Evolutionary conservation across 2,113 vertebrate genomes (phyloP).

Genomic region (Chaenogobius annularis): DNA sequence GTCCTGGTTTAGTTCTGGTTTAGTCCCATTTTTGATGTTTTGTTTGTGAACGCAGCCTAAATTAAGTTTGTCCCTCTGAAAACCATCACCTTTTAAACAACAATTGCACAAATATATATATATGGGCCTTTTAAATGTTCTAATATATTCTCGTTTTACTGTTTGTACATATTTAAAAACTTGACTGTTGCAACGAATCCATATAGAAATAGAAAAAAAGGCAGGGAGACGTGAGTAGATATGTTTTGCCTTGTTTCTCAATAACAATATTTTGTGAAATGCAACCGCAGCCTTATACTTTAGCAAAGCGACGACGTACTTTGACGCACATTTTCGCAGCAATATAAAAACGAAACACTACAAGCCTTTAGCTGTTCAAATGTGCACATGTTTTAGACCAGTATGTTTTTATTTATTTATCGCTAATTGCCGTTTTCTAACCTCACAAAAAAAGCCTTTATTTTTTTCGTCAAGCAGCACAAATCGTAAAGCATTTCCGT

Average conservation of each 20-base stretch:
- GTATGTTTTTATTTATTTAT: not conserved
- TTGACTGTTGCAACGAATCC: not conserved
- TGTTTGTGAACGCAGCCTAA: not conserved
- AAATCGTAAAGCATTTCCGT: not conserved
- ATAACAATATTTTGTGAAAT: slow-evolving; percentile 15
- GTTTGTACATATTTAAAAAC: not conserved
- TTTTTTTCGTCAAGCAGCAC: not conserved
- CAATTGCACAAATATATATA: not conserved
- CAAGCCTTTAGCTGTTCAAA: not conserved
- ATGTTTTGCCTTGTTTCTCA: slow-evolving; percentile 28
- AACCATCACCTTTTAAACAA: not conserved
- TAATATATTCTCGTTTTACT: not conserved
- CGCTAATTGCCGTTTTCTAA: not conserved
- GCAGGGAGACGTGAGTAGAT: not conserved
- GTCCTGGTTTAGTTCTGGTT: not conserved
- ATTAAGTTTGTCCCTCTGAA: not conserved
- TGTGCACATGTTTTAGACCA: not conserved
- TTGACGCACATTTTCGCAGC: slow-evolving; percentile 46
- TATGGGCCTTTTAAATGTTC: not conserved
- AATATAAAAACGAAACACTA: slow-evolving; percentile 19
- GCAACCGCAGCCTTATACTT: slow-evolving; percentile 42
- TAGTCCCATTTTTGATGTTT: too few relatives aligned
- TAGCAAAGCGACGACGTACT: slow-evolving; percentile 7
- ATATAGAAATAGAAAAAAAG: not conserved
- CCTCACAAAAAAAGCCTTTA: not conserved